A percentile compares a stretch with the other conserved stretches of the same genome.
phyloP scores from a whole-genome alignment of 2,113 vertebrate genomes.

The Urocitellus parryii region DNA sequence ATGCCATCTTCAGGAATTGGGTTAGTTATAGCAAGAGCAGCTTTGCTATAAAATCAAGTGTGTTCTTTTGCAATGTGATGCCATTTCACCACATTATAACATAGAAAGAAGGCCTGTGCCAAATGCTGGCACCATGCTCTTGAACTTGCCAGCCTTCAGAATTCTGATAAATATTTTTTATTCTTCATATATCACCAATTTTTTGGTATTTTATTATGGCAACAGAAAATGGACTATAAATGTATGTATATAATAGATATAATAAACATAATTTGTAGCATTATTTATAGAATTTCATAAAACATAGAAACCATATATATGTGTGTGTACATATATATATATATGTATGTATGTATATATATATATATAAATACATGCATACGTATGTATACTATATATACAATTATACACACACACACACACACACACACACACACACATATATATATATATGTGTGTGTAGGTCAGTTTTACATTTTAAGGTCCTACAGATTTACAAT shows the following conservation, averaged over 20 bases:
- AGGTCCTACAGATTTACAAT: not conserved
- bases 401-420: too few relatives aligned
- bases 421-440: too few relatives aligned
- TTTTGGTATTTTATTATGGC: not conserved
- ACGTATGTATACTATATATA: not conserved
- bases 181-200: not conserved
- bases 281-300: too few relatives aligned
- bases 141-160: not conserved
- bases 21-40: not conserved
- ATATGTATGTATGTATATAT: too few relatives aligned
- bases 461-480: not conserved
- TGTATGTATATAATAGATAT: too few relatives aligned
- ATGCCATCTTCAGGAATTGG: not conserved
- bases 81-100: not conserved
- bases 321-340: too few relatives aligned
- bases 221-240: not conserved
- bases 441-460: too few relatives aligned
- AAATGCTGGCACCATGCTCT: not conserved
- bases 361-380: too few relatives aligned
- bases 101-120: not conserved
- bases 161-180: too few relatives aligned
- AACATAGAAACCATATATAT: too few relatives aligned
- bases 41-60: not conserved
- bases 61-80: not conserved
- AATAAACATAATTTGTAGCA: too few relatives aligned